Evolutionary conservation across 2,797 vertebrate species (phyloP).

Genomic region (Naso thynnoides): DNA sequence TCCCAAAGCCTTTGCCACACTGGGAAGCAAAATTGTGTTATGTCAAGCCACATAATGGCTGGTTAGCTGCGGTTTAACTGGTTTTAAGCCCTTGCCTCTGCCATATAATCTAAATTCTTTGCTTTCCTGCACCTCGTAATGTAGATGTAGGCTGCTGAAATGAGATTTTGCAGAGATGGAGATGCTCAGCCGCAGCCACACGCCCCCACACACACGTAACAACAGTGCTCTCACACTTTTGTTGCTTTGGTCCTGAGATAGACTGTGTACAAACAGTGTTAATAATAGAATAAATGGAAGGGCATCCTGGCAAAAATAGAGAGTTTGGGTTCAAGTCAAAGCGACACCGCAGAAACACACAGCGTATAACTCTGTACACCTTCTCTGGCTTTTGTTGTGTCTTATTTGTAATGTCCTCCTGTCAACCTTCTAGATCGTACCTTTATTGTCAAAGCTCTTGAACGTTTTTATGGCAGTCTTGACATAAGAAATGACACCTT

Average conservation of each 20-base stretch:
- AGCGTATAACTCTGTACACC: no score
- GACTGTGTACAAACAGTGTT: slow-evolving; percentile 17
- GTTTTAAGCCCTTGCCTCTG: slow-evolving; percentile 52
- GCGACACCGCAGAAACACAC: not conserved
- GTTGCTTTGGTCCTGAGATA: slow-evolving; percentile 17
- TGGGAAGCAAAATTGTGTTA: slow-evolving; percentile 67
- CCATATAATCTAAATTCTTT: slow-evolving; percentile 79
- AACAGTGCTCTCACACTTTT: slow-evolving; percentile 50
- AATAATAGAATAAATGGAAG: slow-evolving; percentile 20
- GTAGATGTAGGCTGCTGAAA: slow-evolving; percentile 53
- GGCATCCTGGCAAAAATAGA: not conserved
- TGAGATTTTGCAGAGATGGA: slow-evolving; percentile 49
- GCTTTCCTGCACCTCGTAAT: slow-evolving; percentile 67
- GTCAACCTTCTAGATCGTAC: not conserved
- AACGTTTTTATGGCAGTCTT: not conserved
- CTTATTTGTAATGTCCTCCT: not conserved
- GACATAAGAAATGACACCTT: slow-evolving; percentile 1
- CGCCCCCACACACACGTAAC: slow-evolving; percentile 60
- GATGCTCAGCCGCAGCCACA: slow-evolving; percentile 54
- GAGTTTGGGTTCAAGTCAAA: slow-evolving; percentile 13
- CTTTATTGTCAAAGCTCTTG: not conserved
- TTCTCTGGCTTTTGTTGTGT: not conserved
- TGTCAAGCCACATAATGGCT: slow-evolving; percentile 77
- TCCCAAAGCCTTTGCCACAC: slow-evolving; percentile 50
- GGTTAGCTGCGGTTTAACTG: slow-evolving; percentile 66